phyloP scores from a whole-genome alignment of 2,888 invertebrate species.

The Cremastinae sp. region DNA sequence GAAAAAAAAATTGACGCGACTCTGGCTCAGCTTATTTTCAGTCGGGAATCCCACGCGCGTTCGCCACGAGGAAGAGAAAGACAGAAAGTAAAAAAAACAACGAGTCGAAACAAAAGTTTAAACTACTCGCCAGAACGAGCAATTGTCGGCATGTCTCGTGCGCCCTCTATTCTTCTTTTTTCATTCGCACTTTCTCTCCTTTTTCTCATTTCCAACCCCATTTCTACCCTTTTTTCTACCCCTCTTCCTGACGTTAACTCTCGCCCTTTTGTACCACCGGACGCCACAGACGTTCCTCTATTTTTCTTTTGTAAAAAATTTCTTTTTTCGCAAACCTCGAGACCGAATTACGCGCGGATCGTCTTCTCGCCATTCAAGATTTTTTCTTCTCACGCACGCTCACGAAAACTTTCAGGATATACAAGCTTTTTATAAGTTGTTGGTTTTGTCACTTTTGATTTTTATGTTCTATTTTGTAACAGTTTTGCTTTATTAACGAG shows the following conservation, averaged over 20 bases:
- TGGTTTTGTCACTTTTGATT: no score
- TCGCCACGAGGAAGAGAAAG: slow-evolving; percentile 15
- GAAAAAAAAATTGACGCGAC: no score
- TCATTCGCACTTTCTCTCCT: slow-evolving; percentile 23
- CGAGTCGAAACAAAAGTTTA: slow-evolving; percentile 54
- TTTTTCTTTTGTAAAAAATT: slow-evolving; percentile 47
- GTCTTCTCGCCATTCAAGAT: no score
- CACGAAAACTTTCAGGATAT: no score
- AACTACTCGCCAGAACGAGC: slow-evolving; percentile 60
- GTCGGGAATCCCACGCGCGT: slow-evolving; percentile 5
- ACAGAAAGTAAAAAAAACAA: slow-evolving; percentile 13
- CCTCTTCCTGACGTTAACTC: not conserved
- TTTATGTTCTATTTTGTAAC: no score
- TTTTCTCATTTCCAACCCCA: not conserved
- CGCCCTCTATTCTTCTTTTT: slow-evolving; percentile 13
- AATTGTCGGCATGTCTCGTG: slow-evolving; percentile 59
- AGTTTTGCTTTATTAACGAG: no score
- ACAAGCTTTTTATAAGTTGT: no score
- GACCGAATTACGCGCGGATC: no score
- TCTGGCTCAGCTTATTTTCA: slow-evolving; percentile 2
- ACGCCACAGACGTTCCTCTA: slow-evolving; percentile 24
- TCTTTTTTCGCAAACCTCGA: slow-evolving; percentile 54
- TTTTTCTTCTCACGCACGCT: no score
- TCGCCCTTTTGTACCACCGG: slow-evolving; percentile 43
- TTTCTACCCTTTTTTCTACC: not conserved